These are phyloP conservation scores for Lepidocyrtinus sp. DNA, from an alignment of 2,888 invertebrate species.

Conservation along the genomic window DNA sequence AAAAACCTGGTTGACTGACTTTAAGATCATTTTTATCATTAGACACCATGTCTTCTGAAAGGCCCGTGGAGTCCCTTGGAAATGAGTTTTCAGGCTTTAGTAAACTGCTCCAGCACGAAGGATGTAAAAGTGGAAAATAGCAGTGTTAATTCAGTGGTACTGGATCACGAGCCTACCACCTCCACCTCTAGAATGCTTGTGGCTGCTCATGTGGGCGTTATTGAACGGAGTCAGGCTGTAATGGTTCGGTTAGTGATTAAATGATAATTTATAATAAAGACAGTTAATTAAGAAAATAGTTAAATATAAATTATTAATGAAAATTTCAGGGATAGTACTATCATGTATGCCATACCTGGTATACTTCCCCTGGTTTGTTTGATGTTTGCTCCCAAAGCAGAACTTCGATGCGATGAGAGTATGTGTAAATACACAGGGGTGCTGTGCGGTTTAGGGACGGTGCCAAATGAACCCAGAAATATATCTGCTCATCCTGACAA, in stretches of 20 bases:
- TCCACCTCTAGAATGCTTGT: constrained; percentile 77
- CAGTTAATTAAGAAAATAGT: no score
- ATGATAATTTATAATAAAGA: no score
- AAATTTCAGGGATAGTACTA: constrained; percentile 78
- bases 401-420: constrained; percentile 72
- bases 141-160: constrained; percentile 88
- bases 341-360: constrained; percentile 92
- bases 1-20: no score
- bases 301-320: constrained; percentile 3
- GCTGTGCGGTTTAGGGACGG: constrained; percentile 87
- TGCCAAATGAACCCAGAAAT: constrained; percentile 71
- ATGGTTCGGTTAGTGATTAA: constrained; percentile 59
- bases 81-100: constrained; percentile 78
- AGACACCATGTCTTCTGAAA: constrained; percentile 75
- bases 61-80: constrained; percentile 91
- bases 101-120: constrained; percentile 77
- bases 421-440: constrained; percentile 80
- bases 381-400: constrained; percentile 87
- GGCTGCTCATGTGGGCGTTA: constrained; percentile 77
- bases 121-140: constrained; percentile 79
- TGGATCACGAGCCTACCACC: constrained; percentile 87
- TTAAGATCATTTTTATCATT: background rate
- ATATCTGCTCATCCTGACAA: constrained; percentile 82
- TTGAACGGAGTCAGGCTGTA: constrained; percentile 61
- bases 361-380: constrained; percentile 84